phyloP scores from a whole-genome alignment of 1,140 invertebrate genomes.

The Drosophila paulistorum region DNA sequence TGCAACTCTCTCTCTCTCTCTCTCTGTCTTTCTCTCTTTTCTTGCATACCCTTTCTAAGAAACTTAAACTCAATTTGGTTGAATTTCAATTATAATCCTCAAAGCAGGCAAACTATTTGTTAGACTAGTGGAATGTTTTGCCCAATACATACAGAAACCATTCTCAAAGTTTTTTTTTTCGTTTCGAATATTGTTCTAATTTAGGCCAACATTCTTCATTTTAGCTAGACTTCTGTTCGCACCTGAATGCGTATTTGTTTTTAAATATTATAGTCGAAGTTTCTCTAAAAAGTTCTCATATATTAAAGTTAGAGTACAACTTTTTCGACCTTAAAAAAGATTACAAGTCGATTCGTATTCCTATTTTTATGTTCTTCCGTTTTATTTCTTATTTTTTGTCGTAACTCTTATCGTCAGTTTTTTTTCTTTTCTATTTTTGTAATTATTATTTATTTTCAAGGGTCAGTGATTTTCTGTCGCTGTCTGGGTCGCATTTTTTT shows the following conservation, averaged over 20 bases:
- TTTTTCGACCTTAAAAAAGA: not conserved
- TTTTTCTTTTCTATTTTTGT: constrained; percentile 2
- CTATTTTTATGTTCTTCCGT: constrained; percentile 7
- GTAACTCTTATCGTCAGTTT: not conserved
- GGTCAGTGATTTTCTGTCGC: constrained; percentile 22
- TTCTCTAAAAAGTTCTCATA: too few species aligned
- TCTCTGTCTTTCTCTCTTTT: not conserved
- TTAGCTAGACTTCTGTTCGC: too few species aligned
- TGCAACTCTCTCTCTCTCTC: not conserved
- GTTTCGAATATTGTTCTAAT: too few species aligned
- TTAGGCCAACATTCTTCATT: too few species aligned
- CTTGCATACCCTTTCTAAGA: not conserved
- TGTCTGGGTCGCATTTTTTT: constrained; percentile 5
- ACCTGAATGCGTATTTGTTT: too few species aligned
- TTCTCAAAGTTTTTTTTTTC: too few species aligned
- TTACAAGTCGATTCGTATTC: not conserved
- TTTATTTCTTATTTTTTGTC: not conserved
- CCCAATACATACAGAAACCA: too few species aligned
- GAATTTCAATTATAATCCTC: too few species aligned
- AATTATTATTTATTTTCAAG: constrained; percentile 32
- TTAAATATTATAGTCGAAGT: too few species aligned
- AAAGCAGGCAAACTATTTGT: too few species aligned
- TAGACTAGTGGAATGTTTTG: too few species aligned
- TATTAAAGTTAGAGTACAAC: not conserved
- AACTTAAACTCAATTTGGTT: too few species aligned